phyloP scores from a whole-genome alignment of 1,140 invertebrate species.

The Coboldia fuscipes region DNA sequence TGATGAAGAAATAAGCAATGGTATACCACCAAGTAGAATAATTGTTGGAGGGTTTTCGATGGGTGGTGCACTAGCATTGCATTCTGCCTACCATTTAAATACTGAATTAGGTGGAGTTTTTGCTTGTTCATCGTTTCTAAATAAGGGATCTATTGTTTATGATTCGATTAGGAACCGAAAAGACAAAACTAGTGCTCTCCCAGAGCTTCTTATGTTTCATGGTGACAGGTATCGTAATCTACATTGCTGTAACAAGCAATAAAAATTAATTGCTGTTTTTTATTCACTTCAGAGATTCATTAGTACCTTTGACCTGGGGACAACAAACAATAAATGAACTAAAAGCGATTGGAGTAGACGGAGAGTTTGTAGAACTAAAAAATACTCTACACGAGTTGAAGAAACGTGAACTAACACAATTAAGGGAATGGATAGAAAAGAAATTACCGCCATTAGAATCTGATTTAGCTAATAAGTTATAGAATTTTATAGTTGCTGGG shows the following conservation, averaged over 20 bases:
- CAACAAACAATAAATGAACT: conserved; percentile 24
- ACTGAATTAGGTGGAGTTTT: conserved; percentile 40
- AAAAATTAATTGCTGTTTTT: conserved; percentile 7
- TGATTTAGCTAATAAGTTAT: conserved; percentile 13
- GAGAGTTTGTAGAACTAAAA: conserved; percentile 23
- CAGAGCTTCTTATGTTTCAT: conserved; percentile 24
- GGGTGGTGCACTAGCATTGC: conserved; percentile 45
- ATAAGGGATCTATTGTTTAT: conserved; percentile 39
- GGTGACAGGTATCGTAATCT: too few relatives aligned
- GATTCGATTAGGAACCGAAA: conserved; percentile 19
- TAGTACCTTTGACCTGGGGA: conserved; percentile 31
- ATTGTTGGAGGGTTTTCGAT: conserved; percentile 55
- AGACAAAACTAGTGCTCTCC: conserved; percentile 6
- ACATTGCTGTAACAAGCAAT: neutral
- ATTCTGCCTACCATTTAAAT: conserved; percentile 36
- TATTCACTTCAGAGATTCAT: conserved; percentile 20
- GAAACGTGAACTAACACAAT: conserved; percentile 21
- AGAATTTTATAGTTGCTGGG: too few relatives aligned
- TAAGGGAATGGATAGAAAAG: conserved; percentile 27
- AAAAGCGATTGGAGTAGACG: conserved; percentile 23
- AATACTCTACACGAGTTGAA: conserved; percentile 31
- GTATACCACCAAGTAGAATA: conserved; percentile 39
- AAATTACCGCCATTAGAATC: conserved; percentile 17
- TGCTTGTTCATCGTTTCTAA: conserved; percentile 47
- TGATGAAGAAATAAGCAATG: conserved; percentile 32